These are phyloP conservation scores for Centropristis striata DNA, from an alignment of 2,113 vertebrate species.

Conservation along the genomic window DNA sequence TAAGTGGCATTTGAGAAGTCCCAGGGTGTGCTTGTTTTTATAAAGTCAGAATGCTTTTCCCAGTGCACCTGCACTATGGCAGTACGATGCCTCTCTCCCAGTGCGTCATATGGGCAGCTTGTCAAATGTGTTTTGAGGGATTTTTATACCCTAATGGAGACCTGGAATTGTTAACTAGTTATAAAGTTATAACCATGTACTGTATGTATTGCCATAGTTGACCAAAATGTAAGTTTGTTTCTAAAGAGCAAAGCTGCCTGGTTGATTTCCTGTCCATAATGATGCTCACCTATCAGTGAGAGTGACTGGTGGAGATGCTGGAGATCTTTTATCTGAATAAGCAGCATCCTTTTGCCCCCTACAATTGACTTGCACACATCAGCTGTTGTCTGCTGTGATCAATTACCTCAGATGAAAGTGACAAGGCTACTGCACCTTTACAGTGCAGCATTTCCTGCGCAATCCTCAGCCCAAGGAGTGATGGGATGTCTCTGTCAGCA, in stretches of 20 bases:
- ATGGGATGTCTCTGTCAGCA: slow-evolving; percentile 84
- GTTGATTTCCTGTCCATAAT: slow-evolving; percentile 49
- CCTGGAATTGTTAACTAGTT: slow-evolving; percentile 1
- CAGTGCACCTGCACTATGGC: slow-evolving; percentile 81
- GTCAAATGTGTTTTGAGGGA: slow-evolving; percentile 57
- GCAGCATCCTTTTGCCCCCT: slow-evolving; percentile 70
- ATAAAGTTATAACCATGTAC: neutral
- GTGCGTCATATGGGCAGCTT: slow-evolving; percentile 50
- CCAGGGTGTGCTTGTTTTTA: slow-evolving; percentile 80
- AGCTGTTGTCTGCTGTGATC: slow-evolving; percentile 84
- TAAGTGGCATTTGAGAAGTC: slow-evolving; percentile 87
- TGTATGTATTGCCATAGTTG: slow-evolving; percentile 7
- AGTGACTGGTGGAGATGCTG: slow-evolving; percentile 59
- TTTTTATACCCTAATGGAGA: slow-evolving; percentile 20
- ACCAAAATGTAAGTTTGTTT: neutral
- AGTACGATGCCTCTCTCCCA: slow-evolving; percentile 70
- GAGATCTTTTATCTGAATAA: slow-evolving; percentile 79
- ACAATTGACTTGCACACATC: slow-evolving; percentile 82
- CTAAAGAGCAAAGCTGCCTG: slow-evolving; percentile 3
- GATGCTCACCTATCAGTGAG: slow-evolving; percentile 47
- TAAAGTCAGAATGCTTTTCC: slow-evolving; percentile 73
- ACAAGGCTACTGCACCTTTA: slow-evolving; percentile 81
- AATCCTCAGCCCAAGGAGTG: slow-evolving; percentile 66
- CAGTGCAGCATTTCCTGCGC: slow-evolving; percentile 77
- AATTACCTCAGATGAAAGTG: slow-evolving; percentile 84